Base-by-base conservation (phyloP, 1,140 invertebrate genomes). In the Goniozus legneri region DNA sequence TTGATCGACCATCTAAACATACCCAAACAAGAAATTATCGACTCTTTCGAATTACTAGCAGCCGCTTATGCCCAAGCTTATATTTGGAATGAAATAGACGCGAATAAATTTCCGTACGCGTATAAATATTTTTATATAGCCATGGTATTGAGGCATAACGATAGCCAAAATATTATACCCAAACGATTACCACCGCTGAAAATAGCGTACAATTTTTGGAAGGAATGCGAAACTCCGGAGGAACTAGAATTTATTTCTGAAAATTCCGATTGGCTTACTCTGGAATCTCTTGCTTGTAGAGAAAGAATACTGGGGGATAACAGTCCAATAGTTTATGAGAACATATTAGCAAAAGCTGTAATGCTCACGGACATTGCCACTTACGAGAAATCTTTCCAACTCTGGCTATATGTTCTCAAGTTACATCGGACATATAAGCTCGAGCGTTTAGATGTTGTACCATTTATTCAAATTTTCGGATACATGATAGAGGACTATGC, bases 51-150 rank as follows among this genome's bases (percentile, higher is more conserved):
- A 69, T 76, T 97, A 37, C 73, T 97, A 1, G 94, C 94, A 8
- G 92, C 93, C 3, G 95, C 93, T 0, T 96, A 86, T 80, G 92
- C 88, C 16, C 95, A 95, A 67, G 92, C 95, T 64, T 92, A 89
- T 74, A 90, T 92, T 60, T 88, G 88, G 73, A 93, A 95, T 70
- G 88, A 87, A 65, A 73, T 93, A 30, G 75, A 80, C 30, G n/a
- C n/a, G n/a, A n/a, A n/a, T n/a, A n/a, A n/a, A n/a, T n/a, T n/a
- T n/a, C n/a, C n/a, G n/a, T 71, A 82, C 60, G 88, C 89, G 3
- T 89, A 86, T 56, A 78, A 82, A 50, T 92, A 91, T 66, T 75
- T 92, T 51, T 73, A 84, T 45, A 77, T 65, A 56, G 84, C 82
- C 14, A 86, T 89, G 84, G 53, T 75, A 54, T 62, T 84, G 50